These are phyloP conservation scores for Esox niger DNA, from an alignment of 2,113 vertebrate genomes.

Conservation along the genomic window DNA sequence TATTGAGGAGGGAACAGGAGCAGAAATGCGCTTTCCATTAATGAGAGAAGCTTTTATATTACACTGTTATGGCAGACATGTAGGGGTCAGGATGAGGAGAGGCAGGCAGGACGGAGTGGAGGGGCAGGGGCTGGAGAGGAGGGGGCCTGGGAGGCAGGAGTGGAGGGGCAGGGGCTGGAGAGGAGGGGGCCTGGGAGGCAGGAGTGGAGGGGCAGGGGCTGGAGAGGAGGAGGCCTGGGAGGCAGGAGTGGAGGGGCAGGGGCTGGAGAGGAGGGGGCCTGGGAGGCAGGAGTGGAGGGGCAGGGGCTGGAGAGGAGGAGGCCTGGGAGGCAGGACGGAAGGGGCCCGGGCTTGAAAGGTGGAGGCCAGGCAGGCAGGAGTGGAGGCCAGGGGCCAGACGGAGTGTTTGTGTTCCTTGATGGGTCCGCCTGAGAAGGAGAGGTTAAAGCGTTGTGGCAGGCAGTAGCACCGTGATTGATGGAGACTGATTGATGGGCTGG, in stretches of 20 bases:
- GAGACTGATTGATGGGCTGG: constrained; percentile 55
- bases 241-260: no score
- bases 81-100: neutral
- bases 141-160: neutral
- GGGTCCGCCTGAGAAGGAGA: neutral
- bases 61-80: neutral
- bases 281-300: constrained; percentile 33
- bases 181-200: constrained; percentile 5
- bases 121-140: constrained; percentile 14
- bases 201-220: neutral
- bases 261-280: constrained; percentile 17
- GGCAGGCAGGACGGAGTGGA: no score
- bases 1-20: constrained; percentile 31
- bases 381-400: constrained; percentile 15
- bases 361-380: constrained; percentile 37
- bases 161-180: constrained; percentile 1
- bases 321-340: neutral
- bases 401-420: constrained; percentile 9
- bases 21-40: constrained; percentile 22
- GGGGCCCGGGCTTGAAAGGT: constrained; percentile 36
- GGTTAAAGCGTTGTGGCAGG: constrained; percentile 5
- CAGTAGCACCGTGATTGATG: constrained; percentile 52
- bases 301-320: neutral
- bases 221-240: constrained; percentile 13
- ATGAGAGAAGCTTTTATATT: constrained; percentile 26